Base-by-base conservation (phyloP, 2,113 vertebrate species). In the Vanacampus margaritifer region DNA sequence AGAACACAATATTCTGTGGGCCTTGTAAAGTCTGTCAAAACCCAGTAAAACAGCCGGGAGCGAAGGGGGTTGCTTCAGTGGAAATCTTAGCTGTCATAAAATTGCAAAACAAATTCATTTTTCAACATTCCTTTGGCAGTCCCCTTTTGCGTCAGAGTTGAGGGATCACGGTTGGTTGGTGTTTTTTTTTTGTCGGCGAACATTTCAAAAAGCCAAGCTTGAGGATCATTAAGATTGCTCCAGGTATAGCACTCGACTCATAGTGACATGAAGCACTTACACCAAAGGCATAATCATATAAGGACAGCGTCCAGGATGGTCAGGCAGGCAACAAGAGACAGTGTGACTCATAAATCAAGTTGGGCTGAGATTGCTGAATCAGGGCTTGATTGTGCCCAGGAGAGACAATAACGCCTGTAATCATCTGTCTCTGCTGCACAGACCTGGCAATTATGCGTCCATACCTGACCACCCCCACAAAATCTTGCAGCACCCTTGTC, bases 371-470 rank as follows among this genome's bases (percentile, higher is more conserved):
- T 87, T 90, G 91, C 91, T 92, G 91, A 92, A 91, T 92, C 90
- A 91, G 91, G 39, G 87, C 88, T 90, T 92, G 90, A 92, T 92
- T 91, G 88, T 91, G 90, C 89, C 90, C 90, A 86, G 86, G 89
- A 92, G 91, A 92, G 89, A 92, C 89, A 92, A 92, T 92, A 92
- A 92, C 90, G 76, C 82, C 86, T 84, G 84, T 90, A 91, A 92
- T 92, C 90, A 91, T 91, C 90, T 76, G 84, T 90, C 91, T 91
- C 89, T 89, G 85, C 88, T 85, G 86, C 88, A 88, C 85, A 84
- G 91, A 89, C 81, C 85, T 71, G 79, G 84, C 90, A 91, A 92
- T 92, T 92, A 90, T 89, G 83, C 87, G 83, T 80, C 90, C 87
- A 86, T 89, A 91, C 84, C 89, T 91, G 91, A 90, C 89, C 87